Evolutionary conservation across 2,888 invertebrate genomes (phyloP), one percentile per base, ranked within the genome.

Genomic region (Hydroisotoma schaefferi): DNA sequence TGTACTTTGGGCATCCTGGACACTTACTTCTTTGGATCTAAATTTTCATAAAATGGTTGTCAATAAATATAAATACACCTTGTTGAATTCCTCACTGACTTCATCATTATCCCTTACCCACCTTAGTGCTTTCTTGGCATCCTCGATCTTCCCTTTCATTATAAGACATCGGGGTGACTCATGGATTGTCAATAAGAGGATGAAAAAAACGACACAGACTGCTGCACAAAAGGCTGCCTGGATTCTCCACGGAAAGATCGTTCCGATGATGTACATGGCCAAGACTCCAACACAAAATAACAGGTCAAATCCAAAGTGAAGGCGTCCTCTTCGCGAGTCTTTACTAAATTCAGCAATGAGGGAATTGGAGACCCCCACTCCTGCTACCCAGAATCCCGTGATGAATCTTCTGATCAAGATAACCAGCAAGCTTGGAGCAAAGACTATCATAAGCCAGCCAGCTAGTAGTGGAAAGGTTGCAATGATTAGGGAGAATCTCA

Each of bases 261-360:
- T 49, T 1, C 57, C 57, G 8, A 57, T 22, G 15, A 57, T 40
- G 40, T 57, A 57, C 8, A 57, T 57, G n/a, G 22, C 18, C n/a
- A 57, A 22, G n/a, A 57, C 55, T 1, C 59, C 59, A 8, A 48
- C 37, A 44, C 59, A 59, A 37, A 59, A 59, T 22, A 55, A 18
- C 29, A 59, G 18, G 55, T 59, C 59, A 40, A 59, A 59, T 3
- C 33, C 20, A n/a, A 59, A 48, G 25, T 59, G 55, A 15, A 59
- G 49, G 18, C 55, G 37, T 2, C 59, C 59, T 22, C 59, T 6
- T 12, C 54, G 27, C 0, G 4, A 25, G 0, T 26, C 20, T 2
- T 55, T 29, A 12, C 48, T 40, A 15, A 55, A 28, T 55, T 59
- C 59, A n/a, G 48, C 55, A 1, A 59, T 49, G 3, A 59, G 23